Evolutionary conservation across 2,888 invertebrate genomes (phyloP).

Genomic region (Rotaria socialis): DNA sequence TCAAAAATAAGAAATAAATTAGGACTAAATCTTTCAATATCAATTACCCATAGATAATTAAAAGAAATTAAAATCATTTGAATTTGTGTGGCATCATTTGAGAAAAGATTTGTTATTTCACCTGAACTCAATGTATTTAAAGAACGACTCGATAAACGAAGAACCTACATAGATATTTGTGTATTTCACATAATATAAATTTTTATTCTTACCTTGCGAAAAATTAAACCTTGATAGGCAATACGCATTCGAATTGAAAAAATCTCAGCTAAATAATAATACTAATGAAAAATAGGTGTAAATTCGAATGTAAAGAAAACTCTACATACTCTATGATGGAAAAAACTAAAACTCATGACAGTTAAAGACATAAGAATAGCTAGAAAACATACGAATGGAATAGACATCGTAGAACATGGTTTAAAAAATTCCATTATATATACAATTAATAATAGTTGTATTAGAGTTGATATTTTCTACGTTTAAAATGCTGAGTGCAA

Average conservation of each 20-base stretch:
- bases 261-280: neutral
- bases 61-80: neutral
- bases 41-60: neutral
- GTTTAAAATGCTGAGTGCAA: too few relatives aligned
- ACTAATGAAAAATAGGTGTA: neutral
- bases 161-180: neutral
- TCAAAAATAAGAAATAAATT: neutral
- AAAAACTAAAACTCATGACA: neutral
- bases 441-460: neutral
- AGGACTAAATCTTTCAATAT: too few relatives aligned
- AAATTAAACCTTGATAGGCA: constrained; percentile 3
- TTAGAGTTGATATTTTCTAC: too few relatives aligned
- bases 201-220: neutral
- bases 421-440: neutral
- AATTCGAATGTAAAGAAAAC: neutral
- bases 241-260: neutral
- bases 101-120: neutral
- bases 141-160: neutral
- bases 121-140: neutral
- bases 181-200: neutral
- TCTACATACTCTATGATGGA: neutral
- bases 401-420: neutral
- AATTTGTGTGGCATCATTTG: neutral
- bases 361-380: neutral
- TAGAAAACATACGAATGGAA: neutral